Percentiles rank a stretch among this genome's conserved stretches.
Evolutionary conservation across 2,113 vertebrate genomes (phyloP).

Genomic region (Toxotes jaculatrix): DNA sequence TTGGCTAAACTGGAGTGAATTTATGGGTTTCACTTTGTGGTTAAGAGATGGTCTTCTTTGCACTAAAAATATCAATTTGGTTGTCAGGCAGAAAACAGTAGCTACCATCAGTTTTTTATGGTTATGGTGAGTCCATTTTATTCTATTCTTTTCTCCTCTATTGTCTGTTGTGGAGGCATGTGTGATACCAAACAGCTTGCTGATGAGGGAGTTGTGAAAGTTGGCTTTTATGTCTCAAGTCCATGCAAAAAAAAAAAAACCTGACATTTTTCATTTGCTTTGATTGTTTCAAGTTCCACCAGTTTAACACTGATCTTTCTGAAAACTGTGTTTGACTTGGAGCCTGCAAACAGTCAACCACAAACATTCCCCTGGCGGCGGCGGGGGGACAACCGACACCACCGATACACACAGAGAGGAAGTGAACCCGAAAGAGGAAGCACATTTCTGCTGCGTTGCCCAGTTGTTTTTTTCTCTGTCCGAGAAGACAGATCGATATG

Average conservation of each 20-base stretch:
- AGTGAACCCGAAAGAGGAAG: conserved; percentile 70
- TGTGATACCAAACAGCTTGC: conserved; percentile 34
- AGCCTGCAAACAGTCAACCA: conserved; percentile 70
- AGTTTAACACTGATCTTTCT: conserved; percentile 58
- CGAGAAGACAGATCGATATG: conserved; percentile 61
- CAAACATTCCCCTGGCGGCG: conserved; percentile 67
- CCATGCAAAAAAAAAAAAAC: conserved; percentile 1
- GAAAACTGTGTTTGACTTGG: conserved; percentile 64
- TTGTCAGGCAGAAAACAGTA: background rate
- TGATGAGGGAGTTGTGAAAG: background rate
- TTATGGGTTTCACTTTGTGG: background rate
- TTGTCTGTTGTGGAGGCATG: background rate
- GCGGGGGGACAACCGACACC: conserved; percentile 52
- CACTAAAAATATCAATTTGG: conserved; percentile 7
- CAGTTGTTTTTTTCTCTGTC: conserved; percentile 23
- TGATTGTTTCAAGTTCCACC: conserved; percentile 41
- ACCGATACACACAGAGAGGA: conserved; percentile 49
- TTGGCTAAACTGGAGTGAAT: background rate
- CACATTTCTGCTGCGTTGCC: conserved; percentile 65
- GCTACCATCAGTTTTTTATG: background rate
- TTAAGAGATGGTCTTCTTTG: background rate
- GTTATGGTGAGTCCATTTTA: background rate
- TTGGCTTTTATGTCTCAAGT: background rate
- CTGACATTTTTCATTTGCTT: conserved; percentile 47
- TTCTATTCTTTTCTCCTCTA: background rate